A percentile compares a stretch with the other conserved stretches of the same genome.
phyloP scores from a whole-genome alignment of 2,113 vertebrate species.

The Cairina moschata region DNA sequence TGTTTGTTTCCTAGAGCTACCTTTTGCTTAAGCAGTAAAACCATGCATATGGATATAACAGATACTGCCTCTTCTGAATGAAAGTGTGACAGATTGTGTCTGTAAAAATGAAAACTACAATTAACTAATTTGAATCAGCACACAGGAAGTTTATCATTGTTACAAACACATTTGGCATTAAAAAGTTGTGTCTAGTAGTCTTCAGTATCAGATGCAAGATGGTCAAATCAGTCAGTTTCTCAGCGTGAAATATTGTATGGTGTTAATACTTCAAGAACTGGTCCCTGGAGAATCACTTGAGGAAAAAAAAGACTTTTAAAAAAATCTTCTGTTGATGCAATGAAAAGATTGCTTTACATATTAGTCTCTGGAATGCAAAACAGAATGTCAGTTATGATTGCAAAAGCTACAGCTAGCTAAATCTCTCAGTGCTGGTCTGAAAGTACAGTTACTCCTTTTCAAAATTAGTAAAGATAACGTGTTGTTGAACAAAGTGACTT shows the following conservation, averaged over 20 bases:
- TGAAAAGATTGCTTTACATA: not conserved
- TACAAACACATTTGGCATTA: conserved; percentile 46
- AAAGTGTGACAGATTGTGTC: conserved; percentile 61
- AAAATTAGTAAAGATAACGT: conserved; percentile 18
- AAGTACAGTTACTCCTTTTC: not conserved
- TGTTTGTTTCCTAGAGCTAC: conserved; percentile 48
- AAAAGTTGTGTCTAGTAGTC: conserved; percentile 44
- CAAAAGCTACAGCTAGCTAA: not conserved
- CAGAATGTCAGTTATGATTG: not conserved
- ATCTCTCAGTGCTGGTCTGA: not conserved
- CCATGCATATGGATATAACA: conserved; percentile 43
- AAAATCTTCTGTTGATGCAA: conserved; percentile 36
- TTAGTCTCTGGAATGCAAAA: conserved; percentile 26
- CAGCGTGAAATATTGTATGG: not conserved
- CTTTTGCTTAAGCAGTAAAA: conserved; percentile 50
- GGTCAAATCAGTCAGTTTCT: conserved; percentile 23
- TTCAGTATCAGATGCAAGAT: conserved; percentile 33
- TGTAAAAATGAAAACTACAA: conserved; percentile 60
- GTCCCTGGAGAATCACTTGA: not conserved
- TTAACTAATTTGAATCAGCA: conserved; percentile 49
- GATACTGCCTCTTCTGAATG: conserved; percentile 46
- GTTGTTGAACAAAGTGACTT: not conserved
- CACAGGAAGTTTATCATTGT: conserved; percentile 48
- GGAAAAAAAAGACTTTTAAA: not conserved
- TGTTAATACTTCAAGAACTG: not conserved